A percentile compares a stretch with the other conserved stretches of the same genome.
phyloP scores from a whole-genome alignment of 2,888 invertebrate genomes.

The Lordiphosa andalusiaca region DNA sequence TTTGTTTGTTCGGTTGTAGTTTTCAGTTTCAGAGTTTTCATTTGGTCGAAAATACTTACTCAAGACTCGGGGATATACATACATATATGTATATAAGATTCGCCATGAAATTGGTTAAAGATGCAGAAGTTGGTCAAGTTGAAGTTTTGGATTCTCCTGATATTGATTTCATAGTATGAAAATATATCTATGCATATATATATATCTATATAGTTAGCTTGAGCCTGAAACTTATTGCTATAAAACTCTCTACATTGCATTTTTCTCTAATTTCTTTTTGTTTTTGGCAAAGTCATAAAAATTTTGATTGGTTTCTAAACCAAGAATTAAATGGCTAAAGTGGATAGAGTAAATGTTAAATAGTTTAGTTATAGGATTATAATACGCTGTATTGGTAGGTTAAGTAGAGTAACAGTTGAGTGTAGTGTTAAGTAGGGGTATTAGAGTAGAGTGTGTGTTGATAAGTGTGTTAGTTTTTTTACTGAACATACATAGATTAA shows the following conservation, averaged over 20 bases:
- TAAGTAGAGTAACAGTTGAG: background rate
- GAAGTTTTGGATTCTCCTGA: too few relatives aligned
- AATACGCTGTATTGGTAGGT: background rate
- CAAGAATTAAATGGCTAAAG: too few relatives aligned
- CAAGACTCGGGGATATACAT: constrained; percentile 3
- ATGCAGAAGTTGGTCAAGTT: background rate
- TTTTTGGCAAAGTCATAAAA: constrained; percentile 6
- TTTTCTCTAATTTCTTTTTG: background rate
- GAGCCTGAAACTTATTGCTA: background rate
- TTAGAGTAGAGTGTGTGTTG: too few relatives aligned
- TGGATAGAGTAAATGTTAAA: constrained; percentile 1
- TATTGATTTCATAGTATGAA: background rate
- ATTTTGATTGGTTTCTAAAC: background rate
- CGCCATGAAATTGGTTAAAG: background rate
- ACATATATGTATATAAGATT: background rate
- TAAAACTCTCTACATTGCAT: constrained; percentile 1
- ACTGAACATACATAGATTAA: too few relatives aligned
- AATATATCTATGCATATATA: background rate
- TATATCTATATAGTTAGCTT: background rate
- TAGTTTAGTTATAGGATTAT: background rate
- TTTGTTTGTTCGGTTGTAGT: constrained; percentile 43
- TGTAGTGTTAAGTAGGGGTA: constrained; percentile 8
- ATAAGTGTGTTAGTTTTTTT: too few relatives aligned
- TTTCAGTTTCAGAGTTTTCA: constrained; percentile 19
- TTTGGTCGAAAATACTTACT: constrained; percentile 28